Conservation (phyloP, 2,113 vertebrate genomes). For the Pseudois nayaur region DNA sequence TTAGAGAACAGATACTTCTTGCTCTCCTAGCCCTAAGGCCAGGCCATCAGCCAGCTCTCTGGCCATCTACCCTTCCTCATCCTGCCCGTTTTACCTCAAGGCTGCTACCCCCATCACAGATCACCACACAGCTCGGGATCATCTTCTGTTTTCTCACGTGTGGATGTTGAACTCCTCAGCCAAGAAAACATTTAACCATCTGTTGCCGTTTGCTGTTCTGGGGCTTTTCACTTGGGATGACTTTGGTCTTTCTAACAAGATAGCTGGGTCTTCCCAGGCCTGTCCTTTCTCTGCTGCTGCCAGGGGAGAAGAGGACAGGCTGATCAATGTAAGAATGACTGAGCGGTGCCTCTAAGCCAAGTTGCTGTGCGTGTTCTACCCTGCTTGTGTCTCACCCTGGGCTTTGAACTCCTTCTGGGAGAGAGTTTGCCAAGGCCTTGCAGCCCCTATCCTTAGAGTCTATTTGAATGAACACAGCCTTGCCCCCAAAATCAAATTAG, state of each 20-base stretch:
- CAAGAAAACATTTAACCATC: conserved; percentile 59
- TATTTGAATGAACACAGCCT: not conserved
- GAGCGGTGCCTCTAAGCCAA: not conserved
- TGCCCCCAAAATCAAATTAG: not conserved
- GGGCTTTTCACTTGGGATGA: conserved; percentile 19
- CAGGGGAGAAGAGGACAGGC: not conserved
- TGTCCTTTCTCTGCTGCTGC: not conserved
- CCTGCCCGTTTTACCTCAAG: not conserved
- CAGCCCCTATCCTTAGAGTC: not conserved
- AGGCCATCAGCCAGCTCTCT: not conserved
- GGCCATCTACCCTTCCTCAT: not conserved
- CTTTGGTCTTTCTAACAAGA: conserved; percentile 38
- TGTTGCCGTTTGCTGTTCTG: conserved; percentile 49
- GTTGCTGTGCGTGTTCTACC: not conserved
- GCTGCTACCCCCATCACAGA: not conserved
- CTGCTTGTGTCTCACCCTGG: not conserved
- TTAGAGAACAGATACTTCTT: not conserved
- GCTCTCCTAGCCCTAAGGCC: not conserved
- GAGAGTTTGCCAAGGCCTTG: not conserved
- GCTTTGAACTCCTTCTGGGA: not conserved
- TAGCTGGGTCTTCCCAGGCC: not conserved
- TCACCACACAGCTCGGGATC: not conserved
- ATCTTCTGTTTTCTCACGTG: not conserved
- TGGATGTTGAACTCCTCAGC: conserved; percentile 8
- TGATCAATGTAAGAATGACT: not conserved